A percentile compares a stretch with the other conserved stretches of the same genome.
Evolutionary conservation across 2,113 vertebrate species (phyloP).

Genomic region (Sus scrofa): T2T-Sscrofa CM000830.6:90599501-90600000

Average conservation of each 20-base stretch:
- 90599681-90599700: background rate
- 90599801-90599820: background rate
- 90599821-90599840: background rate
- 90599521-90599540: conserved; percentile 18
- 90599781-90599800: background rate
- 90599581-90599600: background rate
- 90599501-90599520: background rate
- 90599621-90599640: background rate
- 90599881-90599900: background rate
- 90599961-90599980: conserved; percentile 2
- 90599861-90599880: background rate
- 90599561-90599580: background rate
- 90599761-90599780: conserved; percentile 36
- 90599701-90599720: background rate
- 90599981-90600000: background rate
- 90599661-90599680: background rate
- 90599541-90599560: conserved; percentile 30
- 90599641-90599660: background rate
- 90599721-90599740: background rate
- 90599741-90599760: background rate
- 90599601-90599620: background rate
- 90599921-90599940: background rate
- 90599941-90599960: background rate
- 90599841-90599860: background rate
- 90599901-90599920: background rate